A percentile compares a stretch with the other conserved stretches of the same genome.
Evolutionary conservation across 2,113 vertebrate genomes (phyloP).

Genomic region (Sciurus niger): DNA sequence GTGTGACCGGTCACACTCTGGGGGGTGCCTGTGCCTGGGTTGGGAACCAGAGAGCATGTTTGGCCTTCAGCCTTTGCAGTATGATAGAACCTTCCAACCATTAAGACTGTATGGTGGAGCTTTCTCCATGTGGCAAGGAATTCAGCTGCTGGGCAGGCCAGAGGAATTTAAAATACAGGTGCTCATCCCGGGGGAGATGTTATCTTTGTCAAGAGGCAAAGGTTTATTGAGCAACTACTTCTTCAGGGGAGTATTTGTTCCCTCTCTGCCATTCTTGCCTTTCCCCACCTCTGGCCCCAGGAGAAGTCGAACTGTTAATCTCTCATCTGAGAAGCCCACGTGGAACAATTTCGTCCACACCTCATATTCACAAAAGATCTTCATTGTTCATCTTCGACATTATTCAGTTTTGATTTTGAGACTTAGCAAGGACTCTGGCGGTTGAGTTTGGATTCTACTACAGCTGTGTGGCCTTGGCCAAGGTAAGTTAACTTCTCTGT

Average conservation of each 20-base stretch:
- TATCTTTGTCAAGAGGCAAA: background rate
- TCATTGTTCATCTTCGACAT: background rate
- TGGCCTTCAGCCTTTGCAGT: background rate
- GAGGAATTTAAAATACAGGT: background rate
- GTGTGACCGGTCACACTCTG: background rate
- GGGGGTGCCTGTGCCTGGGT: background rate
- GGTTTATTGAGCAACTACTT: background rate
- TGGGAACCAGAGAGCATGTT: background rate
- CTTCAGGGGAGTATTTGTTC: background rate
- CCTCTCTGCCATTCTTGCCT: background rate
- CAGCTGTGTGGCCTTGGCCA: background rate
- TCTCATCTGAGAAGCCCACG: background rate
- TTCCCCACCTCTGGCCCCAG: background rate
- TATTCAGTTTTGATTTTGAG: background rate
- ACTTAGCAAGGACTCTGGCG: background rate
- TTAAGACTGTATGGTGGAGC: background rate
- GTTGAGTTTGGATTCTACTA: background rate
- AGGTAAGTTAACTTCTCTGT: background rate
- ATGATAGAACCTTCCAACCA: background rate
- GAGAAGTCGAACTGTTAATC: background rate
- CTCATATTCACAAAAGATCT: background rate
- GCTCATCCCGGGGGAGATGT: background rate
- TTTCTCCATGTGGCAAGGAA: background rate
- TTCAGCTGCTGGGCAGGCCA: background rate
- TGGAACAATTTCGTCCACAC: background rate